Evolutionary conservation across 92 coral and sea anemone species (phyloP).

Genomic region (Metridium senile): DNA sequence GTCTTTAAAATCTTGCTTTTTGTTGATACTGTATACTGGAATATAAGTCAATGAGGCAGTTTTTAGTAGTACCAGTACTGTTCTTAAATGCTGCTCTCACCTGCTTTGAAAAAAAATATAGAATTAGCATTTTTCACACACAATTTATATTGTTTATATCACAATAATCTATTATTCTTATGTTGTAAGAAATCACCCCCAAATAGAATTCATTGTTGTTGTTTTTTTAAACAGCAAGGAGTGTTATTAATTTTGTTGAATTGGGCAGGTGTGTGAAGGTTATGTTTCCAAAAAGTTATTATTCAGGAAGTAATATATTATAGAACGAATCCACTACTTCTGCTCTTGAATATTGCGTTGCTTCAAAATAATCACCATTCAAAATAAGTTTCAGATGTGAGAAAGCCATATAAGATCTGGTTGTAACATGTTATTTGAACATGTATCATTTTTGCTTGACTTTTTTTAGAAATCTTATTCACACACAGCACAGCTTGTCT

Average conservation of each 20-base stretch:
- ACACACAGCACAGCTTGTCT: too few species aligned
- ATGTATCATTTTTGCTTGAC: not conserved
- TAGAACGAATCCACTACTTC: not conserved
- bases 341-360: not conserved
- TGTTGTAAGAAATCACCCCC: not conserved
- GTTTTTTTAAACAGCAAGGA: too few species aligned
- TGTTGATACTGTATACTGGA: too few species aligned
- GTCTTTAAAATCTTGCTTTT: not conserved
- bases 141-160: too few species aligned
- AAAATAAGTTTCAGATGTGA: not conserved
- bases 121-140: too few species aligned
- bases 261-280: not conserved
- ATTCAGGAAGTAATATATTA: not conserved
- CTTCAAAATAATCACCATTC: not conserved
- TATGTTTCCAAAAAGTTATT: not conserved
- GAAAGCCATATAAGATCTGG: not conserved
- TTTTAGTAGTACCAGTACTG: too few species aligned
- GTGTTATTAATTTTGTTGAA: not conserved
- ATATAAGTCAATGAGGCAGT: too few species aligned
- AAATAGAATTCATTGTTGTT: not conserved
- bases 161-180: not conserved
- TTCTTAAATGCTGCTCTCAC: too few species aligned
- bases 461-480: not conserved
- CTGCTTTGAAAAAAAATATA: too few species aligned
- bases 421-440: not conserved